Conservation (phyloP, 2,797 vertebrate species). For the Argya squamiceps region DNA sequence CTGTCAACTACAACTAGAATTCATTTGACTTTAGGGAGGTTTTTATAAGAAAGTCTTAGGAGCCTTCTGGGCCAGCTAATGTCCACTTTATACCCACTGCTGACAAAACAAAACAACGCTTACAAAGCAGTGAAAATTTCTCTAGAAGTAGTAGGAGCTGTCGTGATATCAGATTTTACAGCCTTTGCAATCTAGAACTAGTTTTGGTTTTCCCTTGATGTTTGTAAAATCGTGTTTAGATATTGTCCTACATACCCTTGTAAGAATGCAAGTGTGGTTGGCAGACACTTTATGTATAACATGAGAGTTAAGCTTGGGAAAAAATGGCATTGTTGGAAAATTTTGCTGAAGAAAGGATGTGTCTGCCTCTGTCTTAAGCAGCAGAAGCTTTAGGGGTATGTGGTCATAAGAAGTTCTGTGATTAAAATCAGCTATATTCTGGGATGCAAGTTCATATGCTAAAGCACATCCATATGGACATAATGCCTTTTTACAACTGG, state of each 20-base stretch:
- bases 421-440: background rate
- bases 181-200: background rate
- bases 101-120: background rate
- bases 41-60: background rate
- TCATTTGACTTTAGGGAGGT: background rate
- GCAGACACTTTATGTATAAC: background rate
- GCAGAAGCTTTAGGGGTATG: background rate
- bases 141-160: background rate
- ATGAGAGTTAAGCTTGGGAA: background rate
- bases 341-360: background rate
- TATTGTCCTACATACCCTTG: background rate
- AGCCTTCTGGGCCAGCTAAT: background rate
- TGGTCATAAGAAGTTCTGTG: background rate
- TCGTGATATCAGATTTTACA: background rate
- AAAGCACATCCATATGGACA: background rate
- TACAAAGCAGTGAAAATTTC: background rate
- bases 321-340: background rate
- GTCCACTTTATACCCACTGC: background rate
- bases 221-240: background rate
- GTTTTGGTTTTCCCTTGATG: background rate
- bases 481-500: background rate
- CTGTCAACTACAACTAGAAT: background rate
- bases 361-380: background rate
- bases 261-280: background rate
- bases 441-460: background rate